Evolutionary conservation across 2,797 vertebrate genomes (phyloP), one percentile per base, ranked within the genome.

Genomic region (Lemur catta): DNA sequence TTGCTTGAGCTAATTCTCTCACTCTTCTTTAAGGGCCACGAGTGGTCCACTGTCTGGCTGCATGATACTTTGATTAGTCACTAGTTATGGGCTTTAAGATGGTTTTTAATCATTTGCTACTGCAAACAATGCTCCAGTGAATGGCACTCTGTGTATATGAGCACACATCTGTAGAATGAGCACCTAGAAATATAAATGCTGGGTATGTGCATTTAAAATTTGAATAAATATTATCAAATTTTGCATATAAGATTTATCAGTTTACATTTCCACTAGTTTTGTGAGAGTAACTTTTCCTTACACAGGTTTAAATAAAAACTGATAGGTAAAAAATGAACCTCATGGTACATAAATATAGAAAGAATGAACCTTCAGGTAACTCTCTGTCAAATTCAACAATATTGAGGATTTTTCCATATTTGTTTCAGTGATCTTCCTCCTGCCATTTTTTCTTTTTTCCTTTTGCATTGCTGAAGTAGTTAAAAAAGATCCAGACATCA

Each of bases 401-500:
- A 89, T 59, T n/a, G 55, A 92, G 24, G 18, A 28, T 90, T 94
- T 95, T 92, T 38, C 17, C 20, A n/a, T 7, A 30, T 96, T 94
- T 87, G 22, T 90, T 82, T 90, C 28, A 69, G 12, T 78, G 52
- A 14, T 79, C 33, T 61, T 10, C 33, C 22, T 82, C 35, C 6
- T 61, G 20, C 43, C 30, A 2, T 35, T 72, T 79, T 74, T 35
- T 50, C n/a, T 24, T 13, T 82, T 57, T 9, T 20, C n/a, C 89
- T 43, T 80, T 75, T 63, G 61, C 9, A 72, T 72, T 69, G 9
- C 12, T 91, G 6, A 93, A 46, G 1, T 55, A 74, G 76, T 71
- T 75, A 11, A 50, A 95, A 82, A 79, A 41, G 28, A n/a, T 55
- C 1, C 55, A 80, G 15, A 18, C 2, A 89, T 88, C 13, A 65